A percentile compares a stretch with the other conserved stretches of the same genome.
These are phyloP conservation scores for Brassicogethes aeneus DNA, from an alignment of 2,888 invertebrate genomes.

Conservation along the genomic window DNA sequence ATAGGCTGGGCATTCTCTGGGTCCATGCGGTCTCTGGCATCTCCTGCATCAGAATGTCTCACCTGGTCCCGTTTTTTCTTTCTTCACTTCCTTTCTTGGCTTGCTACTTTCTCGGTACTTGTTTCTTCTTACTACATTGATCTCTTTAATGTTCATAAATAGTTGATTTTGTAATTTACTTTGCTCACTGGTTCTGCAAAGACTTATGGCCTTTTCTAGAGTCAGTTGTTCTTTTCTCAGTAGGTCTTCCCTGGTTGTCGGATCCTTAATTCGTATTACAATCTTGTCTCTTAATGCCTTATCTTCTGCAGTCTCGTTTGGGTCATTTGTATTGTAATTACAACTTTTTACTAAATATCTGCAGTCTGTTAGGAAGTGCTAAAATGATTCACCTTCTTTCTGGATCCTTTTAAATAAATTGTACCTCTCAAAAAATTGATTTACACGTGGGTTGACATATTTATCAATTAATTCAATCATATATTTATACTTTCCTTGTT, in stretches of 20 bases:
- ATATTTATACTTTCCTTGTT: background rate
- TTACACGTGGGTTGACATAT: slow-evolving; percentile 13
- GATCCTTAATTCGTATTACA: no score
- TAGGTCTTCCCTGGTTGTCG: slow-evolving; percentile 17
- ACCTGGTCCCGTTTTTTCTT: no score
- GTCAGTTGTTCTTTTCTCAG: slow-evolving; percentile 17
- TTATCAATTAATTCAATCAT: slow-evolving; percentile 3
- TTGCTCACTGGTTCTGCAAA: slow-evolving; percentile 20
- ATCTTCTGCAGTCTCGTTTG: no score
- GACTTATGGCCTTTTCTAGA: slow-evolving; percentile 15
- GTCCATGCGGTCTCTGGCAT: no score
- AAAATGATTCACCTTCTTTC: slow-evolving; percentile 18
- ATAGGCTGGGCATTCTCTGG: no score
- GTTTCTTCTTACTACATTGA: no score
- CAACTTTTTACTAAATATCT: slow-evolving; percentile 2
- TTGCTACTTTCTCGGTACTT: no score
- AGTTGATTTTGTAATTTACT: slow-evolving; percentile 8
- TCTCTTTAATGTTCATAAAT: no score
- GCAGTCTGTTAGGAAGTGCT: slow-evolving; percentile 18
- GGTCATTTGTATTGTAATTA: no score
- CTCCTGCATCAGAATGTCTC: no score
- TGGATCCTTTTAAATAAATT: slow-evolving; percentile 17
- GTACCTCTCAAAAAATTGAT: slow-evolving; percentile 20
- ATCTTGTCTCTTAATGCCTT: no score
- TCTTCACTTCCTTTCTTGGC: no score